phyloP scores from a whole-genome alignment of 2,113 vertebrate genomes.

The Hyla sarda region DNA sequence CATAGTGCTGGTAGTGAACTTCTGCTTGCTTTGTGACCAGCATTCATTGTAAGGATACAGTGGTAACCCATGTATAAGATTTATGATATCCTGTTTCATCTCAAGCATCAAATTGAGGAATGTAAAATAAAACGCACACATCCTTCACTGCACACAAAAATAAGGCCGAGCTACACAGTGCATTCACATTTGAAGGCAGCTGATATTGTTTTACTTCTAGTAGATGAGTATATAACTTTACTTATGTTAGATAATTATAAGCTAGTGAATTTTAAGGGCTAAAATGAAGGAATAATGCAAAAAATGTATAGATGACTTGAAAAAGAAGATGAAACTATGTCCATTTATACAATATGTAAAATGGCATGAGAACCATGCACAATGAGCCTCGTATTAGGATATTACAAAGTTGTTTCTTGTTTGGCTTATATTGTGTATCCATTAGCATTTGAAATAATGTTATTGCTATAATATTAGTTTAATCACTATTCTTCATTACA shows the following conservation, averaged over 20 bases:
- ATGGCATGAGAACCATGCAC: too few species aligned
- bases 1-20: constrained; percentile 7
- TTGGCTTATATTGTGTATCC: too few species aligned
- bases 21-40: constrained; percentile 40
- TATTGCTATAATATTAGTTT: background rate
- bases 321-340: background rate
- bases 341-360: background rate
- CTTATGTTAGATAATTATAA: background rate
- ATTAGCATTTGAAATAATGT: too few species aligned
- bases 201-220: background rate
- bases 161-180: background rate
- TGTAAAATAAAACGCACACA: constrained; percentile 28
- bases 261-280: too few species aligned
- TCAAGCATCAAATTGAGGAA: constrained; percentile 34
- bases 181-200: background rate
- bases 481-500: background rate
- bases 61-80: constrained; percentile 47
- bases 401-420: too few species aligned
- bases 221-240: background rate
- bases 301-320: background rate
- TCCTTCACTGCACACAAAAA: background rate
- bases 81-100: constrained; percentile 35
- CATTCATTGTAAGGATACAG: constrained; percentile 47
- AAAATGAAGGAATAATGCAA: background rate
- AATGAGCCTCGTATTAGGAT: too few species aligned